These are phyloP conservation scores for Mormyrops boulengeri DNA, from an alignment of 2,797 vertebrate genomes.

Conservation along the genomic window DNA sequence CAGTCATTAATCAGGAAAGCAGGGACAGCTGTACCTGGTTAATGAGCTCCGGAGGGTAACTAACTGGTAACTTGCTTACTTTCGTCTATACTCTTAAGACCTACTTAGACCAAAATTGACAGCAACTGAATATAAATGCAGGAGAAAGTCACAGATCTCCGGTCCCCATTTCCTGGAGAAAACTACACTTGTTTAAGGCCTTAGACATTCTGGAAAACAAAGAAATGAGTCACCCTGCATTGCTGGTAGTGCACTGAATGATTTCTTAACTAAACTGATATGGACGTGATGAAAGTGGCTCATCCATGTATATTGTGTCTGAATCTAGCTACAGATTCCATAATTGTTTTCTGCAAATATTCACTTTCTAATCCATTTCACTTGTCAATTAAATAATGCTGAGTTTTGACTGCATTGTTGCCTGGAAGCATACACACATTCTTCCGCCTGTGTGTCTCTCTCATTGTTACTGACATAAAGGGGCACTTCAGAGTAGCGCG, in stretches of 20 bases:
- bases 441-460: background rate
- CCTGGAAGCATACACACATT: background rate
- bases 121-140: background rate
- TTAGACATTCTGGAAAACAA: background rate
- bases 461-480: background rate
- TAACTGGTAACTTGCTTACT: background rate
- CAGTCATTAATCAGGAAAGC: background rate
- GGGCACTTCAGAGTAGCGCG: background rate
- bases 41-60: background rate
- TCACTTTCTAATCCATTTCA: constrained; percentile 5
- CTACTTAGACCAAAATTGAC: background rate
- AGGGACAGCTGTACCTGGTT: background rate
- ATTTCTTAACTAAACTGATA: background rate
- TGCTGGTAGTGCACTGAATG: background rate
- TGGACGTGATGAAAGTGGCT: background rate
- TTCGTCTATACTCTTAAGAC: background rate
- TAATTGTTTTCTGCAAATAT: constrained; percentile 15
- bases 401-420: background rate
- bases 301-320: background rate
- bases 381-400: background rate
- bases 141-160: background rate
- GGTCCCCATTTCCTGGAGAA: background rate
- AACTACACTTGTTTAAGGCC: background rate
- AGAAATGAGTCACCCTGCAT: background rate
- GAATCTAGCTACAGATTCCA: background rate